phyloP scores from a whole-genome alignment of 2,888 invertebrate species.

The Zygaena filipendulae region DNA sequence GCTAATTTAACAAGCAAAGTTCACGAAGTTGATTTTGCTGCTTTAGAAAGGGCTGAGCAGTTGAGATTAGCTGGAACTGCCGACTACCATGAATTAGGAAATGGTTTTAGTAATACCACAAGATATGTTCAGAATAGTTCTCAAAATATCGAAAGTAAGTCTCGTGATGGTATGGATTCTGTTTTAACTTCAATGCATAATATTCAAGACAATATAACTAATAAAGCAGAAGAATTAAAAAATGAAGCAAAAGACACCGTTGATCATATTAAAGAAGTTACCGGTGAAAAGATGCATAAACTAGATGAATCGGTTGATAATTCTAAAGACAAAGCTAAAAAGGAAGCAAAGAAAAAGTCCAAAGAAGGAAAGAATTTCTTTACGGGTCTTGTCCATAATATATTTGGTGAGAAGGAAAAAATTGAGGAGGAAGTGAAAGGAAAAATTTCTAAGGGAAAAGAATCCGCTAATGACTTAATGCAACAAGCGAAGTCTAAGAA shows the following conservation, averaged over 20 bases:
- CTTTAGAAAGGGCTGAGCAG: constrained; percentile 45
- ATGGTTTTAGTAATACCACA: no score
- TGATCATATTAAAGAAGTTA: constrained; percentile 30
- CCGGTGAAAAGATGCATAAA: constrained; percentile 36
- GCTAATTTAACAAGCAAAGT: constrained; percentile 44
- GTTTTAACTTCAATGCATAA: constrained; percentile 31
- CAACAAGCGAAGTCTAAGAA: constrained; percentile 41
- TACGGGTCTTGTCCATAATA: constrained; percentile 50
- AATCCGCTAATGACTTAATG: constrained; percentile 36
- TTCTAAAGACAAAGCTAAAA: constrained; percentile 35
- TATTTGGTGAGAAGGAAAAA: constrained; percentile 58
- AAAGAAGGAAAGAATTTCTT: constrained; percentile 58
- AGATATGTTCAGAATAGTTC: constrained; percentile 28
- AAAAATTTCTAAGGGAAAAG: constrained; percentile 44
- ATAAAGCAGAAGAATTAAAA: constrained; percentile 36
- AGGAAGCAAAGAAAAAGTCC: constrained; percentile 49
- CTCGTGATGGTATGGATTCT: constrained; percentile 37
- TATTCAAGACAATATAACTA: constrained; percentile 28
- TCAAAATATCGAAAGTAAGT: constrained; percentile 29
- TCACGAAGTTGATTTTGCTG: constrained; percentile 42
- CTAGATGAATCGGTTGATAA: constrained; percentile 38
- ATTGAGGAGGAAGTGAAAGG: constrained; percentile 47
- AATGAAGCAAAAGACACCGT: constrained; percentile 28
- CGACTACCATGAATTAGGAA: no score
- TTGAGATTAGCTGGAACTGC: constrained; percentile 33